Base-by-base conservation (phyloP, 1,140 invertebrate genomes). In the Aporrectodea caliginosa region DNA sequence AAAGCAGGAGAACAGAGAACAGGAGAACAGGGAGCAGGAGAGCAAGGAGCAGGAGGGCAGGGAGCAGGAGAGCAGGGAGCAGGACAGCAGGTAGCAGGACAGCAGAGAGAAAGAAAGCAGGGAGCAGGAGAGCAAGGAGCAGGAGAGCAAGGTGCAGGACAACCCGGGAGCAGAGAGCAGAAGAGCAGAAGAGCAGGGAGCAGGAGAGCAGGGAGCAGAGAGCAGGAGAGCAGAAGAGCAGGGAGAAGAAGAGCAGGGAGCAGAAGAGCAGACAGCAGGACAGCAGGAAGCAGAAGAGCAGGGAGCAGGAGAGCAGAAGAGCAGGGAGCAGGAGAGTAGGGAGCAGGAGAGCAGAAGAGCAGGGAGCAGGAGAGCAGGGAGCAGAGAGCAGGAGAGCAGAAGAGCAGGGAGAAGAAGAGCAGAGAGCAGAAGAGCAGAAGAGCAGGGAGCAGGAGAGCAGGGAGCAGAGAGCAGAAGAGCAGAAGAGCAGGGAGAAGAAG, bases 51-150 rank as follows among this genome's bases (percentile, higher is more conserved):
- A n/a, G n/a, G n/a, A n/a, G n/a, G 74, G 78, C 43, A 79, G 80
- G 71, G 78, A n/a, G n/a, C n/a, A n/a, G n/a, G n/a, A 82, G 78
- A 69, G 73, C 16, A 80, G 81, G 69, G 30, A 78, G 14, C 82
- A 81, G 35, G 79, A 79, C n/a, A 78, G 79, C 69, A 81, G 81
- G 77, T 79, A 77, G 34, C 80, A 82, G 70, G 77, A 73, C 33
- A 74, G 73, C 34, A 35, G 79, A 68, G 69, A 83, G 35, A 77
- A 82, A n/a, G 75, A 80, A 81, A 71, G 79, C 79, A 69, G 79
- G 81, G 69, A 82, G 81, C 27, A 75, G 78, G 69, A 79, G 80
- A 34, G 81, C 82, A 6, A 81, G 81, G 27, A 73, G 80, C 69
- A 77, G 34, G 31, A 73, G 79, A 2, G 69, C 72, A 68, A 73